Conservation (phyloP, 2,113 vertebrate genomes). For the mouse (Mus musculus) region GRCm39 chr7:44993001-44993500, state of each 20-base stretch:
- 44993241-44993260: background rate
- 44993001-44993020: slow-evolving; percentile 88
- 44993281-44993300: background rate
- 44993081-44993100: background rate
- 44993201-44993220: slow-evolving; percentile 98
- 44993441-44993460: background rate
- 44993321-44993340: background rate
- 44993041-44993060: slow-evolving; percentile 79
- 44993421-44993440: background rate
- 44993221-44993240: slow-evolving; percentile 90
- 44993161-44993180: slow-evolving; percentile 93
- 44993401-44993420: background rate
- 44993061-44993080: slow-evolving; percentile 46
- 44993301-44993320: background rate
- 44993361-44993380: background rate
- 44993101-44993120: background rate
- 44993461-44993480: background rate
- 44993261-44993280: too few species aligned
- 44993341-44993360: background rate
- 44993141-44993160: slow-evolving; percentile 69
- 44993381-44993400: background rate
- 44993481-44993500: background rate
- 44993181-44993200: slow-evolving; percentile 96
- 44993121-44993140: slow-evolving; percentile 42
- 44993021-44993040: slow-evolving; percentile 83